These are phyloP conservation scores for Anhinga rufa DNA, from an alignment of 2,113 vertebrate genomes.

Conservation along the genomic window DNA sequence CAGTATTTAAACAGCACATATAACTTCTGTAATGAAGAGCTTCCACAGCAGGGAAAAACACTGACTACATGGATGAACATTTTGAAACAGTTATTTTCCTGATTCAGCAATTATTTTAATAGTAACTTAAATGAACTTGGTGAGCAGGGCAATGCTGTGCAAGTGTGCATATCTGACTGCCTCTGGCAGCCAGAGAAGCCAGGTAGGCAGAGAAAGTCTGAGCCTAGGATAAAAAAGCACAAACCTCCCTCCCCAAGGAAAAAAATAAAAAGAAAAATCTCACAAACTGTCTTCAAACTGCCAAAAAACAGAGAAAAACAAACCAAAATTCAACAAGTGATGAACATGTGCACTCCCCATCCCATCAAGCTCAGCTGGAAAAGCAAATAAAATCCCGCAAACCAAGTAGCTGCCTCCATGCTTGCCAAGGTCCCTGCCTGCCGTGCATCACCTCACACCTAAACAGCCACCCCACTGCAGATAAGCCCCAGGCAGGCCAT, in stretches of 20 bases:
- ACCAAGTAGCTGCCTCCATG: background rate
- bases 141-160: background rate
- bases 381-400: background rate
- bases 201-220: background rate
- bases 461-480: background rate
- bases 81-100: background rate
- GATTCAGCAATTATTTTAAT: background rate
- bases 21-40: background rate
- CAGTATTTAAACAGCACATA: background rate
- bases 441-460: background rate
- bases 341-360: background rate
- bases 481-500: fast-evolving
- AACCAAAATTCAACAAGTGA: background rate
- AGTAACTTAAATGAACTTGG: background rate
- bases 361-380: background rate
- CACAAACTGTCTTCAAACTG: background rate
- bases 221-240: background rate
- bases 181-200: background rate
- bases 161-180: background rate
- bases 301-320: background rate
- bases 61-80: background rate
- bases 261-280: background rate
- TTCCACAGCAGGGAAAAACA: background rate
- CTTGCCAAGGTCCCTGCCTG: background rate
- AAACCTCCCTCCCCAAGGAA: background rate